These are phyloP conservation scores for Dromococcyx pavoninus DNA, from an alignment of 2,797 vertebrate genomes.

Conservation along the genomic window DNA sequence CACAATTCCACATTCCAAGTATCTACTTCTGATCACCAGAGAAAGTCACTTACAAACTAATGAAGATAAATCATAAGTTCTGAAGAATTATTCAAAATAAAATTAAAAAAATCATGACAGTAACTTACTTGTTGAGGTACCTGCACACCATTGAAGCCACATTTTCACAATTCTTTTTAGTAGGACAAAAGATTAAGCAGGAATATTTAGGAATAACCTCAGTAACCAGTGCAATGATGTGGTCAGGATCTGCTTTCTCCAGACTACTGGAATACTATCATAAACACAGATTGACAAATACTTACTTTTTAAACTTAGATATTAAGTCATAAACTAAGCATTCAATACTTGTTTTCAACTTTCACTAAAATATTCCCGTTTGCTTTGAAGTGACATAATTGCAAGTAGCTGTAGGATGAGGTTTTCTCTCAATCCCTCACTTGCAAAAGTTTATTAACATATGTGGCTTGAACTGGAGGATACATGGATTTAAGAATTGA, in stretches of 20 bases:
- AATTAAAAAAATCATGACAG: not conserved
- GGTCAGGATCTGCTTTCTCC: constrained; percentile 91
- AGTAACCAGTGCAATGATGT: constrained; percentile 90
- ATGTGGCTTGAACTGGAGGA: not conserved
- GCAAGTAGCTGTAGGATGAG: not conserved
- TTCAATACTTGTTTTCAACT: not conserved
- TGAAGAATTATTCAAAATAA: not conserved
- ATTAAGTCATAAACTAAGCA: not conserved
- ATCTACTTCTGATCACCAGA: not conserved
- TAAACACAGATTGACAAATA: not conserved
- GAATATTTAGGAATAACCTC: constrained; percentile 93
- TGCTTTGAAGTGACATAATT: not conserved
- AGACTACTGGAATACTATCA: constrained; percentile 88
- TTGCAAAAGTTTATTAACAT: not conserved
- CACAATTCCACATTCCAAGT: not conserved
- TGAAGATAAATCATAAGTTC: not conserved
- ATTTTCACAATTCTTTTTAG: constrained; percentile 98
- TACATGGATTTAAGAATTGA: not conserved
- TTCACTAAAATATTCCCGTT: not conserved
- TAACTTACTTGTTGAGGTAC: constrained; percentile 87
- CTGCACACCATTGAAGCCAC: constrained; percentile 93
- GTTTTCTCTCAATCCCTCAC: not conserved
- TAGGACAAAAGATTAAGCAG: constrained; percentile 94
- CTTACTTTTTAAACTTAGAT: not conserved
- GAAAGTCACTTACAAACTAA: not conserved